Percentiles rank a stretch among this genome's conserved stretches.
phyloP scores from a whole-genome alignment of 2,113 vertebrate species.

The Dinomys branickii region DNA sequence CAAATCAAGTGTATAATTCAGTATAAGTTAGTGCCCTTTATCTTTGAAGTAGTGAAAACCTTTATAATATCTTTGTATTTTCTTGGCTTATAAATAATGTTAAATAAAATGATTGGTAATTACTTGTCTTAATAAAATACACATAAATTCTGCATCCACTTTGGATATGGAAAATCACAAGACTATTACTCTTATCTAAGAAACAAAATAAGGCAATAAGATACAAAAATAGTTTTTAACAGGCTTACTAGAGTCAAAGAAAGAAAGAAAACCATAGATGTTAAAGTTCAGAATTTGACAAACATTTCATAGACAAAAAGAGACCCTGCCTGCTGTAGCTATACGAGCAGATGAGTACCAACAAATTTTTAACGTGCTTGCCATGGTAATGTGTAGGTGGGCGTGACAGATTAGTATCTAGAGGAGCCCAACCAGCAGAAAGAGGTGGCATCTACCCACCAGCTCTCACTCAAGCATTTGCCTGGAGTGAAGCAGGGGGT shows the following conservation, averaged over 20 bases:
- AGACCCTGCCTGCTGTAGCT: background rate
- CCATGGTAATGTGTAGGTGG: background rate
- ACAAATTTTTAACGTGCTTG: background rate
- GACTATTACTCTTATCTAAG: background rate
- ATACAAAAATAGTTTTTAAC: background rate
- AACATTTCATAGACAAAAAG: background rate
- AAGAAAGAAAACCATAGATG: background rate
- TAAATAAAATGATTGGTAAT: background rate
- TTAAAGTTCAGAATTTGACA: background rate
- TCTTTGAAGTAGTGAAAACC: background rate
- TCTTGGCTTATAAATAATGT: slow-evolving; percentile 14
- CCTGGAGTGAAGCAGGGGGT: background rate
- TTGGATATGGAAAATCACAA: background rate
- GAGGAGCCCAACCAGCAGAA: background rate
- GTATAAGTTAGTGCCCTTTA: background rate
- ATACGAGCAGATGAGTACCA: background rate
- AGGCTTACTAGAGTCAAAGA: background rate
- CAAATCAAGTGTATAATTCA: background rate
- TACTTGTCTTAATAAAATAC: background rate
- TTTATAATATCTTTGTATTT: background rate
- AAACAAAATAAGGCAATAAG: background rate
- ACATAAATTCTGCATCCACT: background rate
- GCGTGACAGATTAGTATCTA: too few relatives aligned
- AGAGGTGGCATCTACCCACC: background rate
- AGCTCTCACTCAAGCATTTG: background rate